Base-by-base conservation (phyloP, 2,113 vertebrate genomes). In the Riparia riparia region DNA sequence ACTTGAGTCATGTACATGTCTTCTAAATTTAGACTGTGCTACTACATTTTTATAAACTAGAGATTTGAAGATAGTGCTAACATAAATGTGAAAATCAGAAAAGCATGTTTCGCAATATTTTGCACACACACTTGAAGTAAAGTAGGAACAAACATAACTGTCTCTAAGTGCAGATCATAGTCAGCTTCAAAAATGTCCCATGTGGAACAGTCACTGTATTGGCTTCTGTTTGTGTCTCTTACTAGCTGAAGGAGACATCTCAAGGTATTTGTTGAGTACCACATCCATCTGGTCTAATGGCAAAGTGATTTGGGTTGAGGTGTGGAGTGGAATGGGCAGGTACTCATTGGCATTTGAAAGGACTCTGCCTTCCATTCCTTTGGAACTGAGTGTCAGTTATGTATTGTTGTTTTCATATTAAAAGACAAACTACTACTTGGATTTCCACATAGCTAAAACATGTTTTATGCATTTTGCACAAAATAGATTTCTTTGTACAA, bases 241-340 rank as follows among this genome's bases (percentile, higher is more conserved):
- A 6, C 1, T 16, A 50, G 50, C 79, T 80, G 54, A 50, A 42
- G 65, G 42, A 66, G 34, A 14, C 9, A 5, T 47, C 41, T 77
- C 6, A 6, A 13, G 10, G 7, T 9, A 7, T 28, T 49, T 73
- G 13, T 34, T 79, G 41, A 57, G 17, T 49, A 31, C 15, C 21
- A 50, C 41, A 21, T 68, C 42, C 53, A 51, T 29, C 26, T 70
- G 34, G 3, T 66, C 26, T 34, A 12, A 5, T 31, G 42, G 18
- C 56, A 89, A 0, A 60, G 28, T 26, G 19, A 9, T 3, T 25
- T 5, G 65, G 37, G 19, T 57, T 1, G 0, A 6, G 28, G 14
- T 49, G 2, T 32, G 64, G 1, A n/a, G 31, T 29, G 25, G 32
- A 41, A 29, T 28, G 64, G 28, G 22, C 4, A 6, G 4, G 25